Conservation (phyloP, 2,113 vertebrate genomes). For the Procavia capensis region DNA sequence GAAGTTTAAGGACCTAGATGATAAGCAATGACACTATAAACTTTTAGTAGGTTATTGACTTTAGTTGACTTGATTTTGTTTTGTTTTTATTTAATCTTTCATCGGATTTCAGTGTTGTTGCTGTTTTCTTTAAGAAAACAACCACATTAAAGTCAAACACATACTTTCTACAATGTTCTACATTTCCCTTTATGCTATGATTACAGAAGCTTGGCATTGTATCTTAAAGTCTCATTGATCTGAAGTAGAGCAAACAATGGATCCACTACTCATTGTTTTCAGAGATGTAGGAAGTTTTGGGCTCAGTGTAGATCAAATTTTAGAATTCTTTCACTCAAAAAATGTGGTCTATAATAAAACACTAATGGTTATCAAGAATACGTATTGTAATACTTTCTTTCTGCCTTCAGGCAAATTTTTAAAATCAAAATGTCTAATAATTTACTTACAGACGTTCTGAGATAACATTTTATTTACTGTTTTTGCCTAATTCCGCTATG, state of each 20-base stretch:
- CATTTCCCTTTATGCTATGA: neutral
- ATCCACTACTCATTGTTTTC: neutral
- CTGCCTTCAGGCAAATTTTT: neutral
- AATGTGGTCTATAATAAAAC: neutral
- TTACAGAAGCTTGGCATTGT: neutral
- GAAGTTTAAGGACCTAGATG: conserved; percentile 8
- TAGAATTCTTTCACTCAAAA: neutral
- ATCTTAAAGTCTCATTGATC: neutral
- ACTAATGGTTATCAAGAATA: neutral
- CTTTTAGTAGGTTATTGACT: neutral
- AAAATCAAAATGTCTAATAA: neutral
- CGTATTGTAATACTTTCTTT: neutral
- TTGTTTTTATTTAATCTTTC: neutral
- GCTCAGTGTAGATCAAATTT: neutral
- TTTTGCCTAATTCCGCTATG: neutral
- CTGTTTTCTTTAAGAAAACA: neutral
- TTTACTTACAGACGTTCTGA: neutral
- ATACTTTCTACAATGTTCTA: neutral
- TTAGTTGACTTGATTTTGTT: neutral
- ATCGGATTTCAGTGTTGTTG: neutral
- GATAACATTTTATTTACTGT: neutral
- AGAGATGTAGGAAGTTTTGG: neutral
- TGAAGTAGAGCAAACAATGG: neutral
- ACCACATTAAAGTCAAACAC: neutral
- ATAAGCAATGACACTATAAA: conserved; percentile 1